These are phyloP conservation scores for Aethina tumida DNA, from an alignment of 1,140 invertebrate species.

Conservation along the genomic window DNA sequence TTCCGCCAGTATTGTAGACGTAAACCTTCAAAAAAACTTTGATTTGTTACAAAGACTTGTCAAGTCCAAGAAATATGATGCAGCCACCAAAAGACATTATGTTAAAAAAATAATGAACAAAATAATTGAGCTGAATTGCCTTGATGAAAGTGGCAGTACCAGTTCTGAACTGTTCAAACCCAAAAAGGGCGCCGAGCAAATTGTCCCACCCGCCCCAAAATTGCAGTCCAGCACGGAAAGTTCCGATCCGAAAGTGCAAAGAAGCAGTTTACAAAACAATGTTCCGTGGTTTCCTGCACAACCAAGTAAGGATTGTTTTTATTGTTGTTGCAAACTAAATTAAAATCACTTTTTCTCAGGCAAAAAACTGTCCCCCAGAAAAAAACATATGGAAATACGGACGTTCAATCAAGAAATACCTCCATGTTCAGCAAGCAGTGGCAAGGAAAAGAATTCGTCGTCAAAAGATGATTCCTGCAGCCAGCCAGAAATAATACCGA, in stretches of 20 bases:
- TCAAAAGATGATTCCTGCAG: not conserved
- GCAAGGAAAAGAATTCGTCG: too few relatives aligned
- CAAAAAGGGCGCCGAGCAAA: slow-evolving; percentile 11
- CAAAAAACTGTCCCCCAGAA: slow-evolving; percentile 2
- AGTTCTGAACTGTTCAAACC: slow-evolving; percentile 22
- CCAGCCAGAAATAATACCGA: not conserved
- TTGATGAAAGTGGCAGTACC: slow-evolving; percentile 13
- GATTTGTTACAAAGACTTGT: slow-evolving; percentile 26
- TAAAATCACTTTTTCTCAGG: not conserved
- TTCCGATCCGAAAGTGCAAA: too few relatives aligned
- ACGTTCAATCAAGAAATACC: slow-evolving; percentile 9
- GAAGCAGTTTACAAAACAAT: slow-evolving; percentile 6
- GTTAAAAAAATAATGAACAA: slow-evolving; percentile 27
- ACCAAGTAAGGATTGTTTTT: too few relatives aligned
- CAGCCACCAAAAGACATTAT: slow-evolving; percentile 27
- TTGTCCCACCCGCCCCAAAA: not conserved
- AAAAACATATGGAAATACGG: not conserved
- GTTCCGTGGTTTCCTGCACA: slow-evolving; percentile 9
- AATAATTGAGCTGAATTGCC: slow-evolving; percentile 21
- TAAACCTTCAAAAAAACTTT: slow-evolving; percentile 22
- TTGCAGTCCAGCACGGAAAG: not conserved
- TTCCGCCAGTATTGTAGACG: slow-evolving; percentile 3
- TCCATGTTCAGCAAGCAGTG: not conserved
- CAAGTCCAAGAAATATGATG: slow-evolving; percentile 29
- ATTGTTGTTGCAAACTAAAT: not conserved